Percentiles rank a stretch among this genome's conserved stretches.
Conservation (phyloP, 2,888 invertebrate species). For the Lithophane leautieri region DNA sequence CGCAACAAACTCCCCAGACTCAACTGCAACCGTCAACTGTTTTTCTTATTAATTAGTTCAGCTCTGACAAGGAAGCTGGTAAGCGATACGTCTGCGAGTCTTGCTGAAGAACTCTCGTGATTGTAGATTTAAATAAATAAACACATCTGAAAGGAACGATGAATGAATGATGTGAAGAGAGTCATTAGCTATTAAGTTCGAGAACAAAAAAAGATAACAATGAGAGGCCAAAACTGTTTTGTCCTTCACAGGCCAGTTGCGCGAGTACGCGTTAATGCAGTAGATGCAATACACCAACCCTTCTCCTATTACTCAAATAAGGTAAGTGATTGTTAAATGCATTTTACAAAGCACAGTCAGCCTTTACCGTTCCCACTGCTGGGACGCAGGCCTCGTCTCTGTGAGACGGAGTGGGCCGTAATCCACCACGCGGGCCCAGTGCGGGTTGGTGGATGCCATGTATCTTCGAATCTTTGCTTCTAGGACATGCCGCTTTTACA, state of each 20-base stretch:
- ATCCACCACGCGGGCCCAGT: background rate
- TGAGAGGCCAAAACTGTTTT: background rate
- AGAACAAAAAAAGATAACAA: background rate
- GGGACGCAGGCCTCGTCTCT: background rate
- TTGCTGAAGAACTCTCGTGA: background rate
- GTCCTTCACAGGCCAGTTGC: conserved; percentile 68
- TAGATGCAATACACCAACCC: conserved; percentile 24
- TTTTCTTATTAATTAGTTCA: background rate
- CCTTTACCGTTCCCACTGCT: background rate
- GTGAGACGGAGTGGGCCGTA: background rate
- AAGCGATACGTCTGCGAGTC: background rate
- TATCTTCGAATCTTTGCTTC: background rate
- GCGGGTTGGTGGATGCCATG: background rate
- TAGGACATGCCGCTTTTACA: no score
- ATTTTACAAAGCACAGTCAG: background rate
- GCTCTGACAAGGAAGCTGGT: background rate
- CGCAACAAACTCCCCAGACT: background rate
- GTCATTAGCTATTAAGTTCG: background rate
- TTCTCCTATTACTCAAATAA: no score
- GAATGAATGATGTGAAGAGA: background rate
- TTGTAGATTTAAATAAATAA: background rate
- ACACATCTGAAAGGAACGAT: background rate
- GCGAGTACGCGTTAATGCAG: conserved; percentile 58
- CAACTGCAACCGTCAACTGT: background rate
- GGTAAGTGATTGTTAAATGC: conserved; percentile 25